Evolutionary conservation across 2,888 invertebrate species (phyloP), one percentile per base, ranked within the genome.

Genomic region (Dusona sp.): DNA sequence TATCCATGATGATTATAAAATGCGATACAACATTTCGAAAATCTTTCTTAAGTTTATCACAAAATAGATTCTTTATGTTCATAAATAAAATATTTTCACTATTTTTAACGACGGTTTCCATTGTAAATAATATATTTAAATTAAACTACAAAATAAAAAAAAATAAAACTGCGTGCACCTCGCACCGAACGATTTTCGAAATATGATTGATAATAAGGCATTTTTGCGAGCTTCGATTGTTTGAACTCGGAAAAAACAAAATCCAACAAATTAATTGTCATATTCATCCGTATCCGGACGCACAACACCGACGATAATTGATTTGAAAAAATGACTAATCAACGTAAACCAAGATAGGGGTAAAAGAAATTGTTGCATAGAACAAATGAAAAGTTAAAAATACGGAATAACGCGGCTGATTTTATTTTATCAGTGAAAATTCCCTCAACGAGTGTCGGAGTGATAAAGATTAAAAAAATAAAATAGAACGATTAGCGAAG

Each of bases 281-380:
- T 33, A 61, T 22, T 38, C 38, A 74, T 19, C 29, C 51, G 33
- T 22, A 68, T 33, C 29, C 36, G 36, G 67, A 64, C 25, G 61
- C 45, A 51, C n/a, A 67, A 78, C 48, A 72, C 70, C 65, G 77
- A 78, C 67, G 73, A 67, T 81, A 33, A 80, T 57, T 29, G 68
- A 68, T 54, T 68, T 2, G 22, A n/a, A 57, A 68, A 74, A 79
- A 45, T 54, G 16, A 67, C 45, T 65, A 70, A 78, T 78, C 72
- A 78, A 73, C 78, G 48, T 80, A 13, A 80, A 68, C 81, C 81
- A 42, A 65, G 78, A 38, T 81, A 73, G 67, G 65, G 51, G 77
- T 72, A 81, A 81, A 77, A 73, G 51, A 33, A 72, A 51, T 36
- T 83, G 61, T 75, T 33, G 79, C 38, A 25, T 25, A 36, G 6